Conservation (phyloP, 2,113 vertebrate genomes). For the Lepidothrix coronata region DNA sequence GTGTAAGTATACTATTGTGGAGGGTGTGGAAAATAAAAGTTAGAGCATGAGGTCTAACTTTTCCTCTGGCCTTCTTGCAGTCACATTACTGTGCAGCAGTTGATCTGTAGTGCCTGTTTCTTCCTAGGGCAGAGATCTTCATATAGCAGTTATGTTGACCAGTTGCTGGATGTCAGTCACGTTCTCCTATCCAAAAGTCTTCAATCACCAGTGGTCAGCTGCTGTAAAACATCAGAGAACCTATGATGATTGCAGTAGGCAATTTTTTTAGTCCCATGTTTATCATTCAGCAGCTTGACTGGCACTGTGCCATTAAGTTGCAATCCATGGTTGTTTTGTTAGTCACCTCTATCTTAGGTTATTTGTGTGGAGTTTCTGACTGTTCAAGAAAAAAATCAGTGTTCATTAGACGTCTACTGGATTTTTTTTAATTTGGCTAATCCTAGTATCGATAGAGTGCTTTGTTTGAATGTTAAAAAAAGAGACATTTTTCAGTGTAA, state of each 20-base stretch:
- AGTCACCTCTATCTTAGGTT: background rate
- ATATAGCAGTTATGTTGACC: background rate
- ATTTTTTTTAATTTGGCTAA: background rate
- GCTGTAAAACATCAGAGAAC: background rate
- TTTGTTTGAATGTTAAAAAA: background rate
- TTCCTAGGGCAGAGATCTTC: background rate
- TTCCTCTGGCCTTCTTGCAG: background rate
- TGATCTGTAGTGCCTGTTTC: background rate
- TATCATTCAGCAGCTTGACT: background rate
- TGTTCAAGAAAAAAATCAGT: background rate
- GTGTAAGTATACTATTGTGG: too few relatives aligned
- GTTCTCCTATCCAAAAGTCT: background rate
- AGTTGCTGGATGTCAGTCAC: background rate
- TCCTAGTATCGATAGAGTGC: background rate
- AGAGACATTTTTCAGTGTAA: background rate
- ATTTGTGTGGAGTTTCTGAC: background rate
- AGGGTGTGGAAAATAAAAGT: background rate
- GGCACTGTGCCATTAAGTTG: background rate
- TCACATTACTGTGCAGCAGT: background rate
- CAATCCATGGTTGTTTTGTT: background rate
- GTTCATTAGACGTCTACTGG: background rate
- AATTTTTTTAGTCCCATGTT: background rate
- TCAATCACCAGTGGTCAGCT: background rate
- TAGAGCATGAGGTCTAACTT: background rate
- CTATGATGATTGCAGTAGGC: background rate